These are phyloP conservation scores for Pseudomyrmex sp. DNA, from an alignment of 1,140 invertebrate species.

Conservation along the genomic window DNA sequence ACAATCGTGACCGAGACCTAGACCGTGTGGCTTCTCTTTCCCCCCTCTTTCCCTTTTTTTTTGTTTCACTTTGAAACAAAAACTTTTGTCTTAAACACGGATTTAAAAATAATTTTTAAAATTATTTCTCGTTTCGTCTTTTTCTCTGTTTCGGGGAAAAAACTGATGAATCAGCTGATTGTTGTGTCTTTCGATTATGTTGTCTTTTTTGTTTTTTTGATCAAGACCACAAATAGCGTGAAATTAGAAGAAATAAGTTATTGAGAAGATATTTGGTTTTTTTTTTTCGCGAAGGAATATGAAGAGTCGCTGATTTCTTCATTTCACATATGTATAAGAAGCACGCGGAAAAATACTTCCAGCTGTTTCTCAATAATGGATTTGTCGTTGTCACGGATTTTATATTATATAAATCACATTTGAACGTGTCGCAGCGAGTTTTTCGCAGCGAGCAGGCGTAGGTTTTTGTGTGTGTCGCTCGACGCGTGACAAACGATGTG, in stretches of 20 bases:
- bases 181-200: not conserved
- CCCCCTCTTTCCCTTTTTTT: not conserved
- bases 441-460: not conserved
- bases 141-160: not conserved
- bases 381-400: not conserved
- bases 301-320: not conserved
- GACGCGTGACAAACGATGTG: slow-evolving; percentile 37
- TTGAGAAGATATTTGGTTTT: not conserved
- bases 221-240: too few species aligned
- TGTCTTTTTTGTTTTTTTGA: not conserved
- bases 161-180: not conserved
- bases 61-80: not conserved
- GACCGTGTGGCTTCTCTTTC: not conserved
- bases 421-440: not conserved
- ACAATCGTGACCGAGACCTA: slow-evolving; percentile 54
- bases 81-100: too few species aligned
- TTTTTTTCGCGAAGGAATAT: too few species aligned
- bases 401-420: slow-evolving; percentile 34
- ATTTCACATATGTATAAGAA: not conserved
- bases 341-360: not conserved
- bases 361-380: not conserved
- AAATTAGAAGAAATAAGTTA: not conserved
- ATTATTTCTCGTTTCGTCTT: not conserved
- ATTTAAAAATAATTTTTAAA: too few species aligned
- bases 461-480: slow-evolving; percentile 4